Evolutionary conservation across 2,113 vertebrate species (phyloP), one percentile per base, ranked within the genome.

Genomic region (Taurulus bubalis): DNA sequence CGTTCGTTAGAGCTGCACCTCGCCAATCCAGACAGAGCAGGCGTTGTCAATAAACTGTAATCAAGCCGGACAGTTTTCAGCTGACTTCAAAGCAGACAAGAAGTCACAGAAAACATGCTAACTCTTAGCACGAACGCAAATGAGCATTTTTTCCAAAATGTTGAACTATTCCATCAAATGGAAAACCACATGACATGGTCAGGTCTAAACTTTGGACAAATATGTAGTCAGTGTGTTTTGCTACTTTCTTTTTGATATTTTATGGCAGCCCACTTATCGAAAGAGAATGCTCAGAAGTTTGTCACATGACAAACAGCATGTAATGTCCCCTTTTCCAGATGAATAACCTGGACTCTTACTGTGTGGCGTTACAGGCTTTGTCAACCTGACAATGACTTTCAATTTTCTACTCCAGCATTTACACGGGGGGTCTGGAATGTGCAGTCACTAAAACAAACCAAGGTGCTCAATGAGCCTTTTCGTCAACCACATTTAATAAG

Each of bases 361-460:
- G 81, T 72, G 68, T 56, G 45, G 47, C 42, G 76, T 80, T 67
- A 49, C 26, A 82, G 28, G 32, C 22, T 84, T 80, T 79, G 58
- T 40, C 68, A 71, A 63, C 16, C 51, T 72, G 60, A 77, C 51
- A 66, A 68, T 83, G 75, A 67, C 71, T 88, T 88, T 92, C 32
- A 82, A 26, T 71, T 88, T 78, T 56, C 66, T 49, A 76, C 79
- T 80, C 55, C 79, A 82, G 55, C 53, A 24, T 84, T 90, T 81
- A 38, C 73, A 42, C 55, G 24, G 89, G 92, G 81, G 88, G 90
- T 89, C 85, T 83, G 93, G 93, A 92, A 94, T 94, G 88, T 88
- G 78, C 68, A 63, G 68, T 89, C 63, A 84, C 74, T 88, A 80
- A 83, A 85, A 80, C 42, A 75, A 70, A 90, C 64, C 2, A 6